These are phyloP conservation scores for Cygnus atratus DNA, from an alignment of 2,113 vertebrate species.

Conservation along the genomic window DNA sequence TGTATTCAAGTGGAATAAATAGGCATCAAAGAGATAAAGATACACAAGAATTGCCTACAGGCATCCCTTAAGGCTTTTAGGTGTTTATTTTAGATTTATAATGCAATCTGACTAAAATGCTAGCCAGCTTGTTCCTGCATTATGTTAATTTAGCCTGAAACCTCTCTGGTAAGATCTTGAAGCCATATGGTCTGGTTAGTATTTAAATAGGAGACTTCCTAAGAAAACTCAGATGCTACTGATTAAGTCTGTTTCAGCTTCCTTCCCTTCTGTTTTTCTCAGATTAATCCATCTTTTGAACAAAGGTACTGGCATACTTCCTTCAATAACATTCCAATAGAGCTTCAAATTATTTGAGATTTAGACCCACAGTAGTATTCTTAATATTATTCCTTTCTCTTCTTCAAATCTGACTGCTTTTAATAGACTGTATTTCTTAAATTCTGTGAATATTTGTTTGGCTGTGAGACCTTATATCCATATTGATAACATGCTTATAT, in stretches of 20 bases:
- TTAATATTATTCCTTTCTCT: background rate
- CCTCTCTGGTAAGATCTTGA: background rate
- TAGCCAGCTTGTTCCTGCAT: background rate
- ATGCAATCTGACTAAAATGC: background rate
- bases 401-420: background rate
- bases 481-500: background rate
- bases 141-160: constrained; percentile 35
- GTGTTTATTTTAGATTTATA: background rate
- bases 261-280: constrained; percentile 2
- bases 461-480: background rate
- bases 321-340: background rate
- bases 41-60: background rate
- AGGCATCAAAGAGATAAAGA: background rate
- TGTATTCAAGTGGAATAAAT: background rate
- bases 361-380: background rate
- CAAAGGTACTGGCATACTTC: background rate
- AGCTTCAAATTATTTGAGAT: background rate
- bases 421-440: background rate
- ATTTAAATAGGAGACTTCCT: constrained; percentile 12
- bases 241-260: background rate
- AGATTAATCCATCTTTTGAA: constrained; percentile 5
- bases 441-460: background rate
- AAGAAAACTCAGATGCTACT: background rate
- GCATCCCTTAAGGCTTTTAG: background rate
- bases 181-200: constrained; percentile 25